Conservation (phyloP, 2,113 vertebrate species). For the Pachyramphus minor region DNA sequence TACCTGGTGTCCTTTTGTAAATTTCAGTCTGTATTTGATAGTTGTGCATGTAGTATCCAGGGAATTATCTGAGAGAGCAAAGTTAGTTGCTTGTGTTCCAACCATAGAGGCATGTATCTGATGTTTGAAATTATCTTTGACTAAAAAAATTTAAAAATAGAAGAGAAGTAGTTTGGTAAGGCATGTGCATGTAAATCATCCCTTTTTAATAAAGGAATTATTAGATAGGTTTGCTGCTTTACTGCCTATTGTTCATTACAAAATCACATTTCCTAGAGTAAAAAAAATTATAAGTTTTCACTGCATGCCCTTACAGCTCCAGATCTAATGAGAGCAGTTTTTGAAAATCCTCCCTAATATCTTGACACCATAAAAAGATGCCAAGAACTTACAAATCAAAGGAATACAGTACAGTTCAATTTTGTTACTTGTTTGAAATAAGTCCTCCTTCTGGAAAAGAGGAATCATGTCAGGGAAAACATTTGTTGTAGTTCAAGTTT, state of each 20-base stretch:
- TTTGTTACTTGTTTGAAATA: conserved; percentile 7
- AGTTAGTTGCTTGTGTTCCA: neutral
- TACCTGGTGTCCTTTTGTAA: neutral
- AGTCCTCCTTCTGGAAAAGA: conserved; percentile 15
- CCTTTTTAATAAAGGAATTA: conserved; percentile 2
- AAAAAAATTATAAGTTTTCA: conserved; percentile 55
- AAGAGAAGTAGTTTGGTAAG: neutral
- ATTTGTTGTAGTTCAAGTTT: conserved; percentile 6
- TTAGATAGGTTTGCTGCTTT: conserved; percentile 43
- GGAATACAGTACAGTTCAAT: neutral
- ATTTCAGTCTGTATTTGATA: neutral
- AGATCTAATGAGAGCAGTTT: conserved; percentile 59
- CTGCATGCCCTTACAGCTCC: conserved; percentile 45
- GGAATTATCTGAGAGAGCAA: neutral
- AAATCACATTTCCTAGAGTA: conserved; percentile 57
- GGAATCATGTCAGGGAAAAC: neutral
- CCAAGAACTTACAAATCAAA: conserved; percentile 33
- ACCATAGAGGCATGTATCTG: neutral
- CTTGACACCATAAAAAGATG: conserved; percentile 43
- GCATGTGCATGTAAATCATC: neutral
- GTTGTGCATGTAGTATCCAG: neutral
- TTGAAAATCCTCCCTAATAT: conserved; percentile 39
- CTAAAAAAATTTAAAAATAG: neutral
- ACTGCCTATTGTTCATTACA: conserved; percentile 46
- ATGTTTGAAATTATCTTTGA: neutral